Evolutionary conservation across 1,140 invertebrate species (phyloP), one percentile per base, ranked within the genome.

Genomic region (Ctenoplectra terminalis): DNA sequence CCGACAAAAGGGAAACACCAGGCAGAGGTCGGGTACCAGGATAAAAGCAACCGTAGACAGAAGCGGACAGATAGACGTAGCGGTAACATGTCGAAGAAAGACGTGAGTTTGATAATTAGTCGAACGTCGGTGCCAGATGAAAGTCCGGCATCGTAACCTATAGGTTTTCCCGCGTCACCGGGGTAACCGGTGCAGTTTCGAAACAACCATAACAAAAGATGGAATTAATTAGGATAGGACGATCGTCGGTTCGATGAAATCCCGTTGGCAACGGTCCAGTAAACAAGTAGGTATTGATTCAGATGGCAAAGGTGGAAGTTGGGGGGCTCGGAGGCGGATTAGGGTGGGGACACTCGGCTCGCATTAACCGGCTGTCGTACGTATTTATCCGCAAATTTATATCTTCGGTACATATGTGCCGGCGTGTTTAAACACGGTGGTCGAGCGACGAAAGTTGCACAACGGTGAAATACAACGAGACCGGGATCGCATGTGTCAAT

Each of bases 371-470:
- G 82, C 89, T 90, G 87, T 83, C 87, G 83, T 82, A 83, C 86
- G 89, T 92, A 92, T 91, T 92, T 90, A 92, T 91, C 87, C 85
- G 83, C 66, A 84, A 91, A 92, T 92, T 92, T 91, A 91, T 92
- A 90, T 86, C 86, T 75, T 84, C 52, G 70, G 85, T 89, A 87
- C 86, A 91, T 89, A 90, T 90, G 87, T 87, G 87, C 75, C 84
- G 75, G 70, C 74, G 83, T n/a, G n/a, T 85, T 87, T 84, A 89
- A 89, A 87, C 84, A 85, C 82, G 79, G 81, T 67, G 74, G 77
- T 52, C 52, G 20, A 31, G 74, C 84, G 87, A 88, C 85, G 86
- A 90, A 90, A 91, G 90, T 90, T 90, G 73, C 67, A 26, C 50
- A 89, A 86, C 85, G 84, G 76, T 90, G 90, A 90, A 90, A 90